Base-by-base conservation (phyloP, 2,797 vertebrate genomes). In the Esox masquinongy region DNA sequence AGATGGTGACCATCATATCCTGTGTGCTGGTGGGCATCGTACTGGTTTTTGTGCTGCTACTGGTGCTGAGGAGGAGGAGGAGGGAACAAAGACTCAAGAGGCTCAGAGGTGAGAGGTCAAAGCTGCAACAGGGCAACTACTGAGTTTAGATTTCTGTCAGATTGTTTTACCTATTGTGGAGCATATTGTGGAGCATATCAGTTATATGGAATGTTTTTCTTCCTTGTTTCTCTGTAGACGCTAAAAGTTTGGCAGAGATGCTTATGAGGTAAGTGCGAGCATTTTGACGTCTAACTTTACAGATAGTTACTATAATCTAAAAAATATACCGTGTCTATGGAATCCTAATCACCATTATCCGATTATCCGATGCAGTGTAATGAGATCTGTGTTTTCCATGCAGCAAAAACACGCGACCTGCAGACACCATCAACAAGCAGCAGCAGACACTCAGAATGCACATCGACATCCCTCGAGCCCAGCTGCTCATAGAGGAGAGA, bases 231-330 rank as follows among this genome's bases (percentile, higher is more conserved):
- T 78, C 91, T 88, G 29, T 89, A 99, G 98, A 99, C 95, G 98
- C 98, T 36, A 99, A 99, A 88, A 99, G 98, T 88, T 93, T 99
- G 90, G 97, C 98, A 6, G 98, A 99, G 92, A 99, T 99, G 97
- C 95, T 99, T 43, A 99, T 99, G 97, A 99, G 98, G 98, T 99
- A 94, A 95, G 92, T 83, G 68, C 4, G 15, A 9, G 39, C 7
- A 16, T 26, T 31, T 64, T 16, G 63, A 66, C 5, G 29, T 31
- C 31, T 31, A 34, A 19, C 16, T 68, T 26, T 3, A 29, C 24
- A 36, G 29, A 39, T 36, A 68, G 15, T 68, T 26, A 15, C 14
- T 15, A 66, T 26, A 6, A 1, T 26, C 29, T 64, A n/a, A 43
- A 12, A 53, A 53, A 3, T 31, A 31, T 22, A 59, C 53, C 19